phyloP scores from a whole-genome alignment of 2,113 vertebrate species.

The Rhea americana region DNA sequence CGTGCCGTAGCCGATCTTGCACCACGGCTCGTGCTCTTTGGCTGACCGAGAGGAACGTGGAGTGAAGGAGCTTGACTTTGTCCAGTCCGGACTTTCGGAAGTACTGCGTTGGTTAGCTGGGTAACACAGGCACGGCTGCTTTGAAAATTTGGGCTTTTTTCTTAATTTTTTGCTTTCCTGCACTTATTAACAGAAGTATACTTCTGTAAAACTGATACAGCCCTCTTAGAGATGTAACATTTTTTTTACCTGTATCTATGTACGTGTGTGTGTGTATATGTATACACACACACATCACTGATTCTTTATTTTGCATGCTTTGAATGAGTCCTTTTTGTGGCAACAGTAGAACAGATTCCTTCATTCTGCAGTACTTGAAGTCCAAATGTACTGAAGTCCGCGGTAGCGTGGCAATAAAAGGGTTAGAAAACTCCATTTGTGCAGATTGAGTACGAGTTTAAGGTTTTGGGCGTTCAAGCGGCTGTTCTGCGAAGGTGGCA shows the following conservation, averaged over 20 bases:
- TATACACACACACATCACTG: no score
- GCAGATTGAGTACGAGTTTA: accelerated
- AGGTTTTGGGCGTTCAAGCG: not conserved
- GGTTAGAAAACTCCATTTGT: not conserved
- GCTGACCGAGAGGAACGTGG: not conserved
- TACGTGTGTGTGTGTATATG: no score
- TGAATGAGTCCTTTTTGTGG: not conserved
- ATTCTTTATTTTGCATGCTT: not conserved
- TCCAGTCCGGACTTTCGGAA: not conserved
- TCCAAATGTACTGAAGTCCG: not conserved
- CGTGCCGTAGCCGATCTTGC: accelerated
- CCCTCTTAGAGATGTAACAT: not conserved
- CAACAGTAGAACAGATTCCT: not conserved
- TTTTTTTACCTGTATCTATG: no score
- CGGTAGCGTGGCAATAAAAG: not conserved
- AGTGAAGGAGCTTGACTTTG: not conserved
- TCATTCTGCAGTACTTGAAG: not conserved
- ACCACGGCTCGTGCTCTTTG: not conserved
- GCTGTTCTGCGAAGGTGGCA: not conserved
- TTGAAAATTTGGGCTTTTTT: not conserved
- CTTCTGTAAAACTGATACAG: not conserved
- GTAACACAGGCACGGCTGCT: not conserved
- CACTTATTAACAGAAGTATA: not conserved
- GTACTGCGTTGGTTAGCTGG: not conserved
- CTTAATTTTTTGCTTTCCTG: not conserved